Percentiles rank a stretch among this genome's conserved stretches.
Evolutionary conservation across 2,113 vertebrate species (phyloP).

Genomic region (Cathartes aura): DNA sequence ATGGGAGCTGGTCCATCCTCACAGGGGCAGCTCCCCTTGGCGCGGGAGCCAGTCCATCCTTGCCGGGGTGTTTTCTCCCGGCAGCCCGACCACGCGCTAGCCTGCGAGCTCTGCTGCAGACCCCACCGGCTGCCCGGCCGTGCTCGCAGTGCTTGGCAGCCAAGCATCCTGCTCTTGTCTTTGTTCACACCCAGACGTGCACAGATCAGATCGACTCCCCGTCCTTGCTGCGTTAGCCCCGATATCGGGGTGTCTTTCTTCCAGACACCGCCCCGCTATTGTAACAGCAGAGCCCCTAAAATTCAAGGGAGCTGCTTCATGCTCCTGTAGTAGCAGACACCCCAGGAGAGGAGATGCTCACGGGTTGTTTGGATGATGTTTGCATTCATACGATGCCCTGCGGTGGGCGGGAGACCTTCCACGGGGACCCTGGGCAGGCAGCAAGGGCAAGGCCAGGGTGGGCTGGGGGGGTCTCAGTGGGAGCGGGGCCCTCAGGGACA

Average conservation of each 20-base stretch:
- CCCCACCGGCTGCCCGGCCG: accelerated
- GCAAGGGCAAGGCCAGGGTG: neutral
- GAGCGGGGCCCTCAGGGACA: accelerated
- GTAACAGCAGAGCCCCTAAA: neutral
- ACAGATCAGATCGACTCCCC: neutral
- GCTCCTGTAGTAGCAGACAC: neutral
- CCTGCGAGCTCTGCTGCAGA: accelerated
- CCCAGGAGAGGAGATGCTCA: neutral
- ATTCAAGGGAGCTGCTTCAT: accelerated
- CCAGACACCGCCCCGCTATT: accelerated
- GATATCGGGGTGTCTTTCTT: neutral
- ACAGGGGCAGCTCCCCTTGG: neutral
- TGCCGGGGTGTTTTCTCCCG: accelerated
- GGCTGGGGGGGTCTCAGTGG: neutral
- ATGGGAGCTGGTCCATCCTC: accelerated
- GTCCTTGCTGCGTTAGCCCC: neutral
- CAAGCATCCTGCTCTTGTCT: neutral
- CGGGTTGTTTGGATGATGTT: neutral
- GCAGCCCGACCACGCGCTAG: accelerated
- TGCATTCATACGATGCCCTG: neutral
- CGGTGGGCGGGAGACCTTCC: accelerated
- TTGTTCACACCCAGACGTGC: neutral
- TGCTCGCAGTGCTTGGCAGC: accelerated
- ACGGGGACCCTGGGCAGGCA: neutral
- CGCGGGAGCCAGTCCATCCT: neutral